A percentile compares a stretch with the other conserved stretches of the same genome.
Evolutionary conservation across 2,797 vertebrate genomes (phyloP).

Genomic region (Acomys russatus): DNA sequence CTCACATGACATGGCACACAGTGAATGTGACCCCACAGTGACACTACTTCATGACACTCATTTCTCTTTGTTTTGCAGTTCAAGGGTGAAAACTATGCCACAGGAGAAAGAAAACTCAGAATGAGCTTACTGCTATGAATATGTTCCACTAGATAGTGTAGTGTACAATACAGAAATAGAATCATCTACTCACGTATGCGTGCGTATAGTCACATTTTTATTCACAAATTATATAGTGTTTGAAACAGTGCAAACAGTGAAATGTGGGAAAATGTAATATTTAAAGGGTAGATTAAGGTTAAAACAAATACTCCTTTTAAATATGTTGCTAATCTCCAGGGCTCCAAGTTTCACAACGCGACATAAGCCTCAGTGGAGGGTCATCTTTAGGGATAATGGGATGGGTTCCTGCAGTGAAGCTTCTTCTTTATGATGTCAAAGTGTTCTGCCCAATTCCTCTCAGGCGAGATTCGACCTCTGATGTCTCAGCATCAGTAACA

Average conservation of each 20-base stretch:
- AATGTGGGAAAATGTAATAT: neutral
- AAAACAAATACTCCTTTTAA: neutral
- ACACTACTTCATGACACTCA: neutral
- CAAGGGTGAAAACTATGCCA: neutral
- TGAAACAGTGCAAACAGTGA: neutral
- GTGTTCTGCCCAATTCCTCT: neutral
- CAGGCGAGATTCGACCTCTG: neutral
- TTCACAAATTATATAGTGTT: neutral
- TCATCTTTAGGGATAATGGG: neutral
- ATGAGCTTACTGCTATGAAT: neutral
- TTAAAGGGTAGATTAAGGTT: constrained; percentile 1
- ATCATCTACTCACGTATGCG: neutral
- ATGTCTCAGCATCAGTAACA: neutral
- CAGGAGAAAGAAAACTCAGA: neutral
- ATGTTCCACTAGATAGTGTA: neutral
- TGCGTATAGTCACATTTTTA: neutral
- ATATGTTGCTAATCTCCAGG: neutral
- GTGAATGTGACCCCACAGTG: neutral
- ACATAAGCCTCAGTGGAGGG: neutral
- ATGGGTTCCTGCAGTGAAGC: neutral
- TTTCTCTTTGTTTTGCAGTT: neutral
- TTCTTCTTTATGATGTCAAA: neutral
- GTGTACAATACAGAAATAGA: neutral
- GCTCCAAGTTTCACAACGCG: neutral
- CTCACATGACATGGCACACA: neutral